Conservation (phyloP, 2,797 vertebrate species). For the Semotilus atromaculatus region DNA sequence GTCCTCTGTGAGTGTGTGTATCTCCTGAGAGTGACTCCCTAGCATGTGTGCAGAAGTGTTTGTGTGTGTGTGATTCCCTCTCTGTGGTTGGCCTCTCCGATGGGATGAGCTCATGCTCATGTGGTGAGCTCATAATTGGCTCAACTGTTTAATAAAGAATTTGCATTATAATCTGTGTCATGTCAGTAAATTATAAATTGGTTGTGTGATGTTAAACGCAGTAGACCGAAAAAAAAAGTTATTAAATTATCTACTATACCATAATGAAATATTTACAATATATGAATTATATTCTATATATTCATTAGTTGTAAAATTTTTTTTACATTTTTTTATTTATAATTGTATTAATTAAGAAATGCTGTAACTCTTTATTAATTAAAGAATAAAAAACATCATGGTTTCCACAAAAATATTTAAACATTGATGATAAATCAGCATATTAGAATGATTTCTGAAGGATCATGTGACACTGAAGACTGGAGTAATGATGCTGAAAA, state of each 20-base stretch:
- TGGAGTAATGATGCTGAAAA: background rate
- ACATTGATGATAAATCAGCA: background rate
- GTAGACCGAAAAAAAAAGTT: too few relatives aligned
- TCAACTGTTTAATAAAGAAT: too few relatives aligned
- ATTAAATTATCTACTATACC: too few relatives aligned
- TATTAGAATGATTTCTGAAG: background rate
- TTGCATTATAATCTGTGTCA: background rate
- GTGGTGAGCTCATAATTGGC: too few relatives aligned
- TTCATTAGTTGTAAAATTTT: too few relatives aligned
- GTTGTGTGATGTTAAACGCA: background rate
- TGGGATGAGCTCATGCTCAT: slow-evolving; percentile 57
- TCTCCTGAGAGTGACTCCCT: slow-evolving; percentile 11
- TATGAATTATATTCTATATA: too few relatives aligned
- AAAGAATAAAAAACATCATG: background rate
- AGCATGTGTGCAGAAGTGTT: slow-evolving; percentile 23
- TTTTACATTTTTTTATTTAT: too few relatives aligned
- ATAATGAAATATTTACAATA: too few relatives aligned
- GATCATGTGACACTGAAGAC: too few relatives aligned
- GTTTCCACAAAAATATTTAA: background rate
- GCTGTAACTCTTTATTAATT: background rate
- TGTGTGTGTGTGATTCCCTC: slow-evolving; percentile 20
- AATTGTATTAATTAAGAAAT: too few relatives aligned
- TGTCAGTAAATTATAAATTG: background rate
- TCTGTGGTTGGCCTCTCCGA: slow-evolving; percentile 42
- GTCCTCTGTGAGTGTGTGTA: background rate